These are phyloP conservation scores for Physocephala rufipes DNA, from an alignment of 2,888 invertebrate genomes.

Conservation along the genomic window DNA sequence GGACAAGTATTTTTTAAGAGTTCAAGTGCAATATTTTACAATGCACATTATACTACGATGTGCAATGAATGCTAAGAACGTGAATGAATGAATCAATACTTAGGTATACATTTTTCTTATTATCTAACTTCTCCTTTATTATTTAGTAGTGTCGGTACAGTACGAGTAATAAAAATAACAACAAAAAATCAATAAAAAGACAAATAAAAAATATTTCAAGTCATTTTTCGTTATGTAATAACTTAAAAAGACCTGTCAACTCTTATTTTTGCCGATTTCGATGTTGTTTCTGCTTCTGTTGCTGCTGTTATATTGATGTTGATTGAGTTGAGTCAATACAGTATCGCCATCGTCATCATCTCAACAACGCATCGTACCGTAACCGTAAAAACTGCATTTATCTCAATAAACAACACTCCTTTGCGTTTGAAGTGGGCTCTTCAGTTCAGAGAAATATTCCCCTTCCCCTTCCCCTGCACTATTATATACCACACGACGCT, in stretches of 20 bases:
- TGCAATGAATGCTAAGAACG: too few relatives aligned
- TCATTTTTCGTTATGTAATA: constrained; percentile 20
- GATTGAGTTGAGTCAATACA: constrained; percentile 4
- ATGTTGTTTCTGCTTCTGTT: constrained; percentile 10
- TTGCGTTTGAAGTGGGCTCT: background rate
- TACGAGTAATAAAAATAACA: background rate
- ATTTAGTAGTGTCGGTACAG: too few relatives aligned
- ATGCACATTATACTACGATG: too few relatives aligned
- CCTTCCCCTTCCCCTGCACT: background rate
- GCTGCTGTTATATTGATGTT: background rate
- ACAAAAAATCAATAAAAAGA: background rate
- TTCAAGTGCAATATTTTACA: too few relatives aligned
- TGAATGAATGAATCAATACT: too few relatives aligned
- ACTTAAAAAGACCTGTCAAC: constrained; percentile 20
- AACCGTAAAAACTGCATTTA: background rate
- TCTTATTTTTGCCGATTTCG: too few relatives aligned
- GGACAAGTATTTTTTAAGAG: too few relatives aligned
- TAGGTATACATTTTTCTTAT: too few relatives aligned
- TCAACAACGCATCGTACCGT: background rate
- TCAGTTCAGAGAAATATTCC: too few relatives aligned
- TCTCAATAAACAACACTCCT: background rate
- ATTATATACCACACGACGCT: too few relatives aligned
- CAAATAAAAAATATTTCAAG: constrained; percentile 21
- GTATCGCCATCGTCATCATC: too few relatives aligned
- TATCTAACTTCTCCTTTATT: too few relatives aligned